phyloP scores from a whole-genome alignment of 2,797 vertebrate species.

The Peromyscus melanophrys region DNA sequence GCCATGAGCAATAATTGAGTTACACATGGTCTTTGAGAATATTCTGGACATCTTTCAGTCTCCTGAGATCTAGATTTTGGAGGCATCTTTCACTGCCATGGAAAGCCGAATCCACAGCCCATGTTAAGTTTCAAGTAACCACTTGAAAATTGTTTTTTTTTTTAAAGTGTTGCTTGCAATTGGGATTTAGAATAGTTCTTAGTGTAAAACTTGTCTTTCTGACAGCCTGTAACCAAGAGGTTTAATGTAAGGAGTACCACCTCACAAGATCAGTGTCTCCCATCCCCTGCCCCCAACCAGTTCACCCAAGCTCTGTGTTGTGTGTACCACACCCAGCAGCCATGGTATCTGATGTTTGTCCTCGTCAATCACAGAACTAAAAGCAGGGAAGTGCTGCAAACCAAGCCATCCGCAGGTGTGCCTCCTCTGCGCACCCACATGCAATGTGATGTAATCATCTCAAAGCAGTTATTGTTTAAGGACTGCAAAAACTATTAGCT shows the following conservation, averaged over 20 bases:
- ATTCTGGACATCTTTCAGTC: background rate
- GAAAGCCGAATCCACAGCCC: background rate
- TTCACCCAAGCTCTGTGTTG: background rate
- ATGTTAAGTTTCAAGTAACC: background rate
- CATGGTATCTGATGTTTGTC: background rate
- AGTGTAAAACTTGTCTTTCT: slow-evolving; percentile 21
- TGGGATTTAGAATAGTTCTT: background rate
- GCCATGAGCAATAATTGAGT: background rate
- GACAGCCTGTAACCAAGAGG: background rate
- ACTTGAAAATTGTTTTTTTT: background rate
- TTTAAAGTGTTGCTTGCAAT: background rate
- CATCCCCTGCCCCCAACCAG: background rate
- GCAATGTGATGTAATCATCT: background rate
- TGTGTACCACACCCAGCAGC: background rate
- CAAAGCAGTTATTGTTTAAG: background rate
- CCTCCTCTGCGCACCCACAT: background rate
- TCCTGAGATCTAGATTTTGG: slow-evolving; percentile 27
- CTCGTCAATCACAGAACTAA: background rate
- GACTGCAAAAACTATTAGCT: background rate
- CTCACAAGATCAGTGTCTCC: background rate
- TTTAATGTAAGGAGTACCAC: background rate
- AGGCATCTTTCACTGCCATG: background rate
- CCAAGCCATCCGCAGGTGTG: background rate
- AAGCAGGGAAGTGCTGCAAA: background rate
- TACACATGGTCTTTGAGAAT: background rate